A percentile compares a stretch with the other conserved stretches of the same genome.
These are phyloP conservation scores for Protobothrops flavoviridis DNA, from an alignment of 2,113 vertebrate genomes.

Conservation along the genomic window DNA sequence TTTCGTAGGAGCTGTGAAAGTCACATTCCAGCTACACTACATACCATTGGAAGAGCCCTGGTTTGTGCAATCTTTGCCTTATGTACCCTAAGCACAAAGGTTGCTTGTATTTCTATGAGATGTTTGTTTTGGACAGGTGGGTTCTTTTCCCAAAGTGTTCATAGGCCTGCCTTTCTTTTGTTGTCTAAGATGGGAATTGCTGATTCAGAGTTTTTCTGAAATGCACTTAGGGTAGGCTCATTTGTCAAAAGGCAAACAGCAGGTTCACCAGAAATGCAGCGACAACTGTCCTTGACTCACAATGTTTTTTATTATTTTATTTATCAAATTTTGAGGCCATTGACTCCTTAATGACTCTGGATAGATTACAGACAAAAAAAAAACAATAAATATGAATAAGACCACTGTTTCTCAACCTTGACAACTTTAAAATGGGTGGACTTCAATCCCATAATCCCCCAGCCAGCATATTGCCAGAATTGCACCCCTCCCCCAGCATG, in stretches of 20 bases:
- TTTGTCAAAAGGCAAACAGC: not conserved
- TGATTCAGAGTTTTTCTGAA: not conserved
- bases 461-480: not conserved
- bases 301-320: not conserved
- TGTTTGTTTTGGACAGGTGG: not conserved
- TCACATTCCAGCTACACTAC: not conserved
- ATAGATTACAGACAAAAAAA: not conserved
- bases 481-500: not conserved
- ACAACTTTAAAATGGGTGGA: not conserved
- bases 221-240: not conserved
- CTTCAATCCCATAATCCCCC: not conserved
- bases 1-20: not conserved
- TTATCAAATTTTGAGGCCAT: not conserved
- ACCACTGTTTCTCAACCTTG: not conserved
- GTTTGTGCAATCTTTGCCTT: not conserved
- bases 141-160: not conserved
- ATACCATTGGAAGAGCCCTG: not conserved
- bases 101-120: not conserved
- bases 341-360: not conserved
- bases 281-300: not conserved
- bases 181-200: not conserved
- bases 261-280: not conserved
- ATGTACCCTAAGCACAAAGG: not conserved
- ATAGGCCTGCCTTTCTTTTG: not conserved
- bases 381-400: not conserved